Conservation (phyloP, 2,888 invertebrate species). For the Pyrgus malvae region DNA sequence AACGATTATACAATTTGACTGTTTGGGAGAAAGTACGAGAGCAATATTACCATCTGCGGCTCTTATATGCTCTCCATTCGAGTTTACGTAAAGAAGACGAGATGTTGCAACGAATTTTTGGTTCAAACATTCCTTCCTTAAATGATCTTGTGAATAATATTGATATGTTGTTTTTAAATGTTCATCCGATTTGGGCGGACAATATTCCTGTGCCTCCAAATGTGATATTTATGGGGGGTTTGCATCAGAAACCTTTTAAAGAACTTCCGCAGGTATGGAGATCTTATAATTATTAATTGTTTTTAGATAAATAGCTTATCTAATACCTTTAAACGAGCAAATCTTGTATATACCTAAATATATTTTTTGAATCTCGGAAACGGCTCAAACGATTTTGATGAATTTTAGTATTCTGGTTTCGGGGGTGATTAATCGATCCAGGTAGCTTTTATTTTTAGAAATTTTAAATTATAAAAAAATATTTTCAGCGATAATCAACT, state of each 20-base stretch:
- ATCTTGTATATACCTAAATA: too few species aligned
- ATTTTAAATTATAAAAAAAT: too few species aligned
- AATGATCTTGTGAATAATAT: constrained; percentile 41
- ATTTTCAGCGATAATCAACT: too few species aligned
- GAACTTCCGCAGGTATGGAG: constrained; percentile 42
- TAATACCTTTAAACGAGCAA: too few species aligned
- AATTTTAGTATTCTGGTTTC: too few species aligned
- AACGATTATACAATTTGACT: constrained; percentile 42
- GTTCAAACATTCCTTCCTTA: constrained; percentile 36
- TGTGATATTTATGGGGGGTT: constrained; percentile 45
- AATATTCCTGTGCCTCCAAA: constrained; percentile 45
- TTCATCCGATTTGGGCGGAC: constrained; percentile 43
- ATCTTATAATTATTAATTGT: constrained; percentile 15
- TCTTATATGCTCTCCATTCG: constrained; percentile 5
- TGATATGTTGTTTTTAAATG: constrained; percentile 45
- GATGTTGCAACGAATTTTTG: constrained; percentile 36
- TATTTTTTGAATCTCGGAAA: too few species aligned
- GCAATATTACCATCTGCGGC: constrained; percentile 34
- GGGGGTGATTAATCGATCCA: too few species aligned
- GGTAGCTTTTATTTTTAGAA: too few species aligned
- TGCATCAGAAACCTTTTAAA: constrained; percentile 40
- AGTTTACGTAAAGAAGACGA: constrained; percentile 26
- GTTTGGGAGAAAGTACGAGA: constrained; percentile 45
- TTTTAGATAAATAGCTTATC: too few species aligned
- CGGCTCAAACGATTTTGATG: too few species aligned